These are phyloP conservation scores for Leptinotarsa defecta DNA, from an alignment of 1,140 invertebrate genomes.

Conservation along the genomic window DNA sequence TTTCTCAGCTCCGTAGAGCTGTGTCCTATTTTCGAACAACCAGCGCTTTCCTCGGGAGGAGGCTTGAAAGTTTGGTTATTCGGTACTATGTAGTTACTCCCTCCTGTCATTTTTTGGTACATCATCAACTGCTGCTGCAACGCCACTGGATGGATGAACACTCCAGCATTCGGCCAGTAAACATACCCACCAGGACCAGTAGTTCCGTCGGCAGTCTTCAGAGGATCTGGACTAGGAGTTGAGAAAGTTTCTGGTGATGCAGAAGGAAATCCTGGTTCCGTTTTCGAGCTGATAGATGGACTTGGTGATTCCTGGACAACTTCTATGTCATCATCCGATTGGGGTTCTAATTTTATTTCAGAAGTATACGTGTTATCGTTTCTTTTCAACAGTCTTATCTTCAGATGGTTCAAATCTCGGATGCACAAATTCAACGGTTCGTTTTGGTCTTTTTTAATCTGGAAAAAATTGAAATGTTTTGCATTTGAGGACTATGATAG, in stretches of 20 bases:
- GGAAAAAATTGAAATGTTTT: background rate
- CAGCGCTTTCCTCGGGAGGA: slow-evolving; percentile 24
- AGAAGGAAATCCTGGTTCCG: slow-evolving; percentile 39
- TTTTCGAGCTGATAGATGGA: slow-evolving; percentile 47
- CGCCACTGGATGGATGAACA: slow-evolving; percentile 74
- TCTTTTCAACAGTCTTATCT: slow-evolving; percentile 65
- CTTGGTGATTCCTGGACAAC: slow-evolving; percentile 60
- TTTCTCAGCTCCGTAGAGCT: slow-evolving; percentile 40
- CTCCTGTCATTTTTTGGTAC: slow-evolving; percentile 71
- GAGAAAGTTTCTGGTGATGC: slow-evolving; percentile 29
- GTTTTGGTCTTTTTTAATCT: slow-evolving; percentile 56
- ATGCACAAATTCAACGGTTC: slow-evolving; percentile 86
- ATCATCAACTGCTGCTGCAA: slow-evolving; percentile 73
- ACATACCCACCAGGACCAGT: slow-evolving; percentile 55
- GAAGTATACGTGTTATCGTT: slow-evolving; percentile 65
- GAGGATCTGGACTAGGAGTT: slow-evolving; percentile 35
- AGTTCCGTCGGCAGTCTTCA: slow-evolving; percentile 40
- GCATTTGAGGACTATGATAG: too few species aligned
- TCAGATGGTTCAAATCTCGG: slow-evolving; percentile 70
- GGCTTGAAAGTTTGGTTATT: slow-evolving; percentile 42
- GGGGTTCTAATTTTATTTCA: slow-evolving; percentile 62
- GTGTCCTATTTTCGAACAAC: slow-evolving; percentile 19
- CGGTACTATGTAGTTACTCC: slow-evolving; percentile 52
- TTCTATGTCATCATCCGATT: slow-evolving; percentile 63
- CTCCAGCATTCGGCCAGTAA: slow-evolving; percentile 71